phyloP scores from a whole-genome alignment of 2,113 vertebrate species.

The Malaclemys terrapin region DNA sequence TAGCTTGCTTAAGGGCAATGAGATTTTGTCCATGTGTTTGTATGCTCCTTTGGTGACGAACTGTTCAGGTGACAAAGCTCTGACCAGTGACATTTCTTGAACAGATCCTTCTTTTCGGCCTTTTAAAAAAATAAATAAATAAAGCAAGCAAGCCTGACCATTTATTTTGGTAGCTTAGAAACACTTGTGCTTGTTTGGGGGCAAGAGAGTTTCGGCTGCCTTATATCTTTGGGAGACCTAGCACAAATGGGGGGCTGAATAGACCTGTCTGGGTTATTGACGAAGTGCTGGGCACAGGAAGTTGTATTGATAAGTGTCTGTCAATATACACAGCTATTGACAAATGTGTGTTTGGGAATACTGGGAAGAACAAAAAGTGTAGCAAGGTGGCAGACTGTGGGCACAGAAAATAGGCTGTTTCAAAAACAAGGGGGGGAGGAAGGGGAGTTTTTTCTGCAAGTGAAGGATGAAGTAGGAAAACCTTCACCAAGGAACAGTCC shows the following conservation, averaged over 20 bases:
- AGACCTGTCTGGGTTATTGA: slow-evolving; percentile 26
- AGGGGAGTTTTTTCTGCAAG: background rate
- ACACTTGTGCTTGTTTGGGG: background rate
- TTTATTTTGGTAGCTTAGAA: background rate
- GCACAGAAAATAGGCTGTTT: background rate
- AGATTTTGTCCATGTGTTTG: background rate
- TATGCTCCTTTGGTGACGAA: background rate
- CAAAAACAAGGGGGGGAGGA: background rate
- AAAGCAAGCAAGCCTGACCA: background rate
- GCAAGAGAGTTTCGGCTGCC: background rate
- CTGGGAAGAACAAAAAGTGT: background rate
- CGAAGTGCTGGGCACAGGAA: slow-evolving; percentile 16
- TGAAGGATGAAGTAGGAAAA: background rate
- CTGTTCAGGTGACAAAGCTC: background rate
- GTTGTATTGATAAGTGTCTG: slow-evolving; percentile 34
- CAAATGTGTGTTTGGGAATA: background rate
- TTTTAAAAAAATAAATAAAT: background rate
- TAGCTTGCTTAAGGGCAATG: background rate
- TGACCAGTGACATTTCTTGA: background rate
- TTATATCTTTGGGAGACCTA: background rate
- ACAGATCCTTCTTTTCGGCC: background rate
- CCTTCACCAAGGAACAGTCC: background rate
- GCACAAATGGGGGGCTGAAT: background rate
- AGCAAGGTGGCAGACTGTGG: background rate
- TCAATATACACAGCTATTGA: slow-evolving; percentile 27